Evolutionary conservation across 2,888 invertebrate genomes (phyloP).

Genomic region (Trichopoda pennipes): DNA sequence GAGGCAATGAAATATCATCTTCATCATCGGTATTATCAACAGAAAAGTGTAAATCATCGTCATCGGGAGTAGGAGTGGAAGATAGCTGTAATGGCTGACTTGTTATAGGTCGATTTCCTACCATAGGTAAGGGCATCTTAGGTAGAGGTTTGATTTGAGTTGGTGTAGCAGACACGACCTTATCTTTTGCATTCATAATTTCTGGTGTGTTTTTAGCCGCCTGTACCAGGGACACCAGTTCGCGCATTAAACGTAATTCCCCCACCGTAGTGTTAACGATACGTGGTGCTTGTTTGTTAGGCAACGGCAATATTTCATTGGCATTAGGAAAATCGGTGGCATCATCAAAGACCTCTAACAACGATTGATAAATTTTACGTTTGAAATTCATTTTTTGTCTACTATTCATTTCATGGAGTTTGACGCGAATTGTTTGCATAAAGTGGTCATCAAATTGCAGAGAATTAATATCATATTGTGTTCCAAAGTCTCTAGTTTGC

Average conservation of each 20-base stretch:
- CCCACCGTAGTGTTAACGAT: slow-evolving; percentile 62
- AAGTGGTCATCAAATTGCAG: slow-evolving; percentile 73
- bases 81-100: neutral
- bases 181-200: slow-evolving; percentile 36
- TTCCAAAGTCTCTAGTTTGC: slow-evolving; percentile 4
- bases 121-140: slow-evolving; percentile 15
- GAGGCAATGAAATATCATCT: slow-evolving; percentile 38
- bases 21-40: slow-evolving; percentile 42
- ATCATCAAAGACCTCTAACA: slow-evolving; percentile 77
- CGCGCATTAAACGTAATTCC: slow-evolving; percentile 74
- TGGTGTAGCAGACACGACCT: neutral
- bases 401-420: slow-evolving; percentile 76
- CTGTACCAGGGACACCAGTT: slow-evolving; percentile 74
- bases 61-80: slow-evolving; percentile 23
- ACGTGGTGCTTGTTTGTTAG: slow-evolving; percentile 63
- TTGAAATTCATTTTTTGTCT: slow-evolving; percentile 78
- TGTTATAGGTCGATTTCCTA: neutral
- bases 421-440: slow-evolving; percentile 72
- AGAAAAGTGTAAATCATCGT: slow-evolving; percentile 30
- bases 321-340: slow-evolving; percentile 72
- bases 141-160: neutral
- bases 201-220: slow-evolving; percentile 72
- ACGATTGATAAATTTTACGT: slow-evolving; percentile 73
- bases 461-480: slow-evolving; percentile 37
- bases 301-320: slow-evolving; percentile 70